Base-by-base conservation (phyloP, 1,140 invertebrate genomes). In the Parapsyche elsis region DNA sequence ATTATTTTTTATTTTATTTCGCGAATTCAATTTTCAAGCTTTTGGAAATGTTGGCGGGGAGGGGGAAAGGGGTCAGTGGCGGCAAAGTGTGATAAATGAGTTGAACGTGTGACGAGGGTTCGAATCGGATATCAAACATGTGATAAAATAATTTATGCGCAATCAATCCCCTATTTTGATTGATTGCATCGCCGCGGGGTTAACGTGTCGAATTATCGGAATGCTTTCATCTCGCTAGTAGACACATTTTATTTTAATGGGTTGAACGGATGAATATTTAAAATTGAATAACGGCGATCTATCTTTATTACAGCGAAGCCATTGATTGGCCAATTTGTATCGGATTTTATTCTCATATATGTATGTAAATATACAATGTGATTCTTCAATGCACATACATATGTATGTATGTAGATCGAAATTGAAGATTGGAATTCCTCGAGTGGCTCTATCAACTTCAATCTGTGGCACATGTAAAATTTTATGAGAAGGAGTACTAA, bases 111-210 rank as follows among this genome's bases (percentile, higher is more conserved):
- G 73, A 75, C 73, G 73, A 75, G 73, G 73, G 73, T 75, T 38
- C 23, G 10, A 30, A 73, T 73, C 71, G 71, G 71, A 73, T 73
- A 73, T 73, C 71, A 73, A 75, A 75, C 73, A 75, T 23, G 73
- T 59, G 73, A 75, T 75, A 75, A 75, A 75, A 75, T 75, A 75
- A 75, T 75, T 75, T 75, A 75, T 75, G 73, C 73, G 53, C 73
- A 75, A 75, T 75, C 73, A 75, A 75, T 75, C 49, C 73, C 49
- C 44, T 1, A 46, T 57, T 57, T 75, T 75, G 73, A 75, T 75
- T 75, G 73, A 75, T 71, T 71, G 70, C 70, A 16, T n/a, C 21
- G 46, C n/a, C 14, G 12, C 21, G 30, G 38, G 71, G 71, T 53
- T 24, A 74, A 75, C 49, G 70, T 26, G 24, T 71, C 21, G 38